Evolutionary conservation across 2,797 vertebrate genomes (phyloP), one percentile per base, ranked within the genome.

Genomic region (Tokudaia tokunoshimensis): DNA sequence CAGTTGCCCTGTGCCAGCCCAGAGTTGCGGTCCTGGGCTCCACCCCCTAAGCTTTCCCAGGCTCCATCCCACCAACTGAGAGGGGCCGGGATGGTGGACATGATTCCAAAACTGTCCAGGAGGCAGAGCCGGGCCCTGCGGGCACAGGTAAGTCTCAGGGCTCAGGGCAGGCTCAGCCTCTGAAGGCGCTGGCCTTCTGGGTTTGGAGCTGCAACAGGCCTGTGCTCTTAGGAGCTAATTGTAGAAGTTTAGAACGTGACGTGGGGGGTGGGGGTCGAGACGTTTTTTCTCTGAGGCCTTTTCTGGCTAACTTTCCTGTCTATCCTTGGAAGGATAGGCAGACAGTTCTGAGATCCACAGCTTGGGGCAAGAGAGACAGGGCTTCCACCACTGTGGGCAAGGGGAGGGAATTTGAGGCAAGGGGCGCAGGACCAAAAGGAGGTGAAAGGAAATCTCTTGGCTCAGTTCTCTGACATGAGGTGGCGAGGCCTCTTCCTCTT

Each of bases 21-120:
- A 76, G 81, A 92, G 72, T 91, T 95, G 92, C 83, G 83, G 84
- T 96, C 94, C 65, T 44, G 76, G 55, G 61, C 94, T 93, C 95
- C 97, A 96, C 92, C 95, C 95, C 85, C 59, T 29, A 59, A 79
- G 47, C 61, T 13, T 93, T 89, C 95, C 89, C 97, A 96, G 94
- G 91, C 85, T 90, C 44, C 2, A 34, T 95, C 96, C 82, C 67
- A 59, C 55, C 57, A 22, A 79, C 87, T 55, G 59, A 17, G 88
- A 97, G 57, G 74, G 92, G 8, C 65, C 91, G 50, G 93, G 88
- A 97, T 97, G 97, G 97, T 98, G 92, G 97, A 98, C 79, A 63
- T 96, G 47, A 96, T 96, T 80, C 81, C 97, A 89, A 97, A 92
- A 79, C 90, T 97, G 93, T 91, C 90, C 79, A 93, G 86, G 89